A percentile compares a stretch with the other conserved stretches of the same genome.
Evolutionary conservation across 1,140 invertebrate genomes (phyloP).

Genomic region (Micrasema longulum): DNA sequence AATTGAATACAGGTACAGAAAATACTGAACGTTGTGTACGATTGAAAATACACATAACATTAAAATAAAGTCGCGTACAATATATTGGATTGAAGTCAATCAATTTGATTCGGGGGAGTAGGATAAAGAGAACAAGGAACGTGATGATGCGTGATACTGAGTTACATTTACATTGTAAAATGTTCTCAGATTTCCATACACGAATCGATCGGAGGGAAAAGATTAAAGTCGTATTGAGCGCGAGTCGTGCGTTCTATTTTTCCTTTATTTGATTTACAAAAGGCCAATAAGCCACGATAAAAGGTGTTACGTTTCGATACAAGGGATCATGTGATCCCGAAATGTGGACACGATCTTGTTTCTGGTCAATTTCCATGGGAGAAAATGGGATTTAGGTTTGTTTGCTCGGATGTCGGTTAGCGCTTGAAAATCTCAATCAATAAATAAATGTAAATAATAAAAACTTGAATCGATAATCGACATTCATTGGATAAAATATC

Average conservation of each 20-base stretch:
- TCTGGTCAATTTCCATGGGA: background rate
- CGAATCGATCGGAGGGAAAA: slow-evolving; percentile 50
- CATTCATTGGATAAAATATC: too few relatives aligned
- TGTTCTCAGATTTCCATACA: slow-evolving; percentile 52
- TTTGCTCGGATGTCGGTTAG: too few relatives aligned
- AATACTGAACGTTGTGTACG: too few relatives aligned
- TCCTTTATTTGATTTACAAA: slow-evolving; percentile 47
- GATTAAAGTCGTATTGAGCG: slow-evolving; percentile 46
- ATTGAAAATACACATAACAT: too few relatives aligned
- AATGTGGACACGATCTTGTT: slow-evolving; percentile 43
- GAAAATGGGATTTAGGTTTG: too few relatives aligned
- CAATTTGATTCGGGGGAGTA: slow-evolving; percentile 1
- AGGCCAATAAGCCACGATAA: slow-evolving; percentile 49
- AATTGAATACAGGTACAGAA: too few relatives aligned
- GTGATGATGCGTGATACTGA: slow-evolving; percentile 34
- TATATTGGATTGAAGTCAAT: background rate
- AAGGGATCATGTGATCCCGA: slow-evolving; percentile 50
- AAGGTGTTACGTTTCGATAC: slow-evolving; percentile 51
- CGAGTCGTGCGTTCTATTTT: slow-evolving; percentile 50
- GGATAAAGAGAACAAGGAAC: slow-evolving; percentile 3
- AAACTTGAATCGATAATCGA: too few relatives aligned
- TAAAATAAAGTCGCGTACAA: too few relatives aligned
- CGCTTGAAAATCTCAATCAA: too few relatives aligned
- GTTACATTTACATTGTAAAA: slow-evolving; percentile 43
- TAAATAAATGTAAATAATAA: too few relatives aligned